phyloP scores from a whole-genome alignment of 2,797 vertebrate species.

The Taenioides sp. region DNA sequence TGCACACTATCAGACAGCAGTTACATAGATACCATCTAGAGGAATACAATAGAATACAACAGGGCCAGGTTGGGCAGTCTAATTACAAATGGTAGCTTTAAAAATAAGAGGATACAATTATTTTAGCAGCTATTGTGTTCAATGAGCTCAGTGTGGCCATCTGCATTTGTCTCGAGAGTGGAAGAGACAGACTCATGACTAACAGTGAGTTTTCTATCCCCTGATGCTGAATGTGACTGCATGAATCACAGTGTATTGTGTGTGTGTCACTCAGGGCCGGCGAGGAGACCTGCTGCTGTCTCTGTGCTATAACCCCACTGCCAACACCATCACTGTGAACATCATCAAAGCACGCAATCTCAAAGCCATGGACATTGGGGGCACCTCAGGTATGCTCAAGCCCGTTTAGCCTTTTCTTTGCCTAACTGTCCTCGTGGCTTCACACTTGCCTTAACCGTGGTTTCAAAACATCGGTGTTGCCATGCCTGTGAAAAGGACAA shows the following conservation, averaged over 20 bases:
- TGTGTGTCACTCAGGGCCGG: constrained; percentile 82
- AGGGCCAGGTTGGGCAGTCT: too few relatives aligned
- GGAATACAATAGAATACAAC: too few relatives aligned
- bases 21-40: too few relatives aligned
- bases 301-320: constrained; percentile 97
- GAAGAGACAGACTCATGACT: constrained; percentile 45
- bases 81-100: too few relatives aligned
- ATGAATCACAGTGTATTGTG: constrained; percentile 42
- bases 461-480: constrained; percentile 37
- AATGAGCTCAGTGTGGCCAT: constrained; percentile 31
- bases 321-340: constrained; percentile 97
- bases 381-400: constrained; percentile 88
- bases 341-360: constrained; percentile 99
- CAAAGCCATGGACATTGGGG: constrained; percentile 99
- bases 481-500: constrained; percentile 26
- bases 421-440: constrained; percentile 23
- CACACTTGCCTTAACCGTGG: constrained; percentile 9
- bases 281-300: constrained; percentile 82
- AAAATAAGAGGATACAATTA: not conserved
- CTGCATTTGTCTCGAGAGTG: constrained; percentile 44
- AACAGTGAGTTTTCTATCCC: constrained; percentile 52
- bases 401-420: constrained; percentile 33
- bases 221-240: constrained; percentile 35
- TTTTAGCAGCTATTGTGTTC: constrained; percentile 13
- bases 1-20: too few relatives aligned